Conservation (phyloP, 2,888 invertebrate species). For the Octodonta nipae region DNA sequence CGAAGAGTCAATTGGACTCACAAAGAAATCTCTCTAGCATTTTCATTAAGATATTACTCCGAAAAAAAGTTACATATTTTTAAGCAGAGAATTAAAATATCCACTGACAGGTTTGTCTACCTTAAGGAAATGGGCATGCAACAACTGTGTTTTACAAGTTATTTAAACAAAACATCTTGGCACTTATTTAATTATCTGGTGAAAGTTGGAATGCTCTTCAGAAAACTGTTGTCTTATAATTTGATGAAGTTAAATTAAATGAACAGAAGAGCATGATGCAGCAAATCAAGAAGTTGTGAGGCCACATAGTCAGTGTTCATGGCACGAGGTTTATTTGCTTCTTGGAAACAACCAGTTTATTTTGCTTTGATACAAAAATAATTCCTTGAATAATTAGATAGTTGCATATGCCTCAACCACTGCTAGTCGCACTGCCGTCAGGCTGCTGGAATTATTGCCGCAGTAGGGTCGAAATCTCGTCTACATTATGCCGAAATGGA, state of each 20-base stretch:
- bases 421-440: too few species aligned
- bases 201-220: conserved; percentile 3
- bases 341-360: conserved; percentile 18
- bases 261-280: conserved; percentile 5
- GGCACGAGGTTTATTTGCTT: conserved; percentile 13
- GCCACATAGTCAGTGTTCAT: conserved; percentile 8
- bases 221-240: conserved; percentile 6
- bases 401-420: too few species aligned
- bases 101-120: conserved; percentile 9
- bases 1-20: conserved; percentile 2
- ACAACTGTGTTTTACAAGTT: too few species aligned
- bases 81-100: conserved; percentile 4
- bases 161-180: conserved; percentile 9
- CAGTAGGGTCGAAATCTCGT: too few species aligned
- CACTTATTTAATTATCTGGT: conserved; percentile 7
- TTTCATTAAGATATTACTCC: conserved; percentile 3
- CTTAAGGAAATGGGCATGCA: conserved; percentile 11
- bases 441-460: too few species aligned
- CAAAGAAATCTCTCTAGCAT: conserved; percentile 3
- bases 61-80: conserved; percentile 2
- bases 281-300: conserved; percentile 18
- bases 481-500: too few species aligned
- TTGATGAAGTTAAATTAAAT: conserved; percentile 11
- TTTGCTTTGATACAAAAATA: too few species aligned
- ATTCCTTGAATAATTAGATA: conserved; percentile 23